These are phyloP conservation scores for Tetragonula carbonaria DNA, from an alignment of 2,888 invertebrate genomes.

Conservation along the genomic window DNA sequence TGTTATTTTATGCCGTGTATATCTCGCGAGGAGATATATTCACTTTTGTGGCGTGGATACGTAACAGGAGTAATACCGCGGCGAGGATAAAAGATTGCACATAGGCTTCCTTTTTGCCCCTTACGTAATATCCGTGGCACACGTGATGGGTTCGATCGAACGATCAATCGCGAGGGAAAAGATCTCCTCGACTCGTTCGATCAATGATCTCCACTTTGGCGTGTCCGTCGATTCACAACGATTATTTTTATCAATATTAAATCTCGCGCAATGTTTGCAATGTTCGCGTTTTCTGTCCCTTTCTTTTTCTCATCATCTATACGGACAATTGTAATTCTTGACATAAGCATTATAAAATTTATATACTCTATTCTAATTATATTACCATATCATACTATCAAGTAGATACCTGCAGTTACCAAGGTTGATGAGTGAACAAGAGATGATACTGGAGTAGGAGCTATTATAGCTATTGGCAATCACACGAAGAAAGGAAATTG, in stretches of 20 bases:
- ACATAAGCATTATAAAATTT: no score
- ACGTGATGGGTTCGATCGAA: conserved; percentile 24
- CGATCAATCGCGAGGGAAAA: not conserved
- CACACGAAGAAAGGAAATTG: no score
- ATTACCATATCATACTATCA: no score
- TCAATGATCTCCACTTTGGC: not conserved
- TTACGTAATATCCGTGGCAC: conserved; percentile 35
- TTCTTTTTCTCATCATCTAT: no score
- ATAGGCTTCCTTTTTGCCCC: not conserved
- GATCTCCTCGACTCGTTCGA: not conserved
- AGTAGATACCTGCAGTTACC: no score
- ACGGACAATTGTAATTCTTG: no score
- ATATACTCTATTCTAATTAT: no score
- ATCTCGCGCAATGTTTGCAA: not conserved
- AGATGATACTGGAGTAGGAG: no score
- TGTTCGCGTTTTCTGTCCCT: not conserved
- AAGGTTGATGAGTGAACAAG: no score
- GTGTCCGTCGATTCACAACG: not conserved
- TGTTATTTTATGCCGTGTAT: conserved; percentile 38
- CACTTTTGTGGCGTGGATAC: conserved; percentile 18
- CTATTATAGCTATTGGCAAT: no score
- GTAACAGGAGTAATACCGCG: conserved; percentile 26
- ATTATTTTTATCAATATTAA: not conserved
- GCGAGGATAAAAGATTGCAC: conserved; percentile 37
- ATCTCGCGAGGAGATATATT: conserved; percentile 24